phyloP scores from a whole-genome alignment of 1,140 invertebrate genomes.

The Piezodorus guildinii region DNA sequence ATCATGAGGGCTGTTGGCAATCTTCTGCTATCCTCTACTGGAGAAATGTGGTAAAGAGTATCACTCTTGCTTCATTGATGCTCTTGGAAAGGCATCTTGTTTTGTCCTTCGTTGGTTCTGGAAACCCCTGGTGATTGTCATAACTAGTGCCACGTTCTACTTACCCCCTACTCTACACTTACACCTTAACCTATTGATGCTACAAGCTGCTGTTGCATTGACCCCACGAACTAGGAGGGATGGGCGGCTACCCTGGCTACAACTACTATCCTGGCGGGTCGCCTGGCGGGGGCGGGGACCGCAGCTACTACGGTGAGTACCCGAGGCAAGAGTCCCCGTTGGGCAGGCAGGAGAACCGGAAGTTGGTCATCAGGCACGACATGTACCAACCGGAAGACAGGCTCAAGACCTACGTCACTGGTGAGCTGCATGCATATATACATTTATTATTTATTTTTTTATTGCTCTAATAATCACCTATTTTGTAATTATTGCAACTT shows the following conservation, averaged over 20 bases:
- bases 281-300: not conserved
- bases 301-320: conserved; percentile 14
- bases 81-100: too few species aligned
- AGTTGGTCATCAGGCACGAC: conserved; percentile 24
- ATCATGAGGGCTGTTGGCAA: too few species aligned
- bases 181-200: too few species aligned
- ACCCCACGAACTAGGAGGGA: not conserved
- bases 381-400: conserved; percentile 25
- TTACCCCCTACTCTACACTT: too few species aligned
- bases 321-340: conserved; percentile 16
- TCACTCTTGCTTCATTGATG: too few species aligned
- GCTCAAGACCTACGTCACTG: conserved; percentile 28
- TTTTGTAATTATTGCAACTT: not conserved
- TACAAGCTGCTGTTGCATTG: too few species aligned
- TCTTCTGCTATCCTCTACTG: too few species aligned
- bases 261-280: conserved; percentile 29
- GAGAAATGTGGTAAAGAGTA: too few species aligned
- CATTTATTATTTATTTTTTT: not conserved
- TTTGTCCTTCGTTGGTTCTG: too few species aligned
- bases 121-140: too few species aligned
- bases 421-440: conserved; percentile 17
- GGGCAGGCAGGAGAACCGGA: conserved; percentile 5
- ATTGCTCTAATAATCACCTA: not conserved
- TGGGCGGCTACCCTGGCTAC: conserved; percentile 34
- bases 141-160: too few species aligned